Evolutionary conservation across 1,140 invertebrate genomes (phyloP), one percentile per base, ranked within the genome.

Genomic region (Bombus cullumanus): DNA sequence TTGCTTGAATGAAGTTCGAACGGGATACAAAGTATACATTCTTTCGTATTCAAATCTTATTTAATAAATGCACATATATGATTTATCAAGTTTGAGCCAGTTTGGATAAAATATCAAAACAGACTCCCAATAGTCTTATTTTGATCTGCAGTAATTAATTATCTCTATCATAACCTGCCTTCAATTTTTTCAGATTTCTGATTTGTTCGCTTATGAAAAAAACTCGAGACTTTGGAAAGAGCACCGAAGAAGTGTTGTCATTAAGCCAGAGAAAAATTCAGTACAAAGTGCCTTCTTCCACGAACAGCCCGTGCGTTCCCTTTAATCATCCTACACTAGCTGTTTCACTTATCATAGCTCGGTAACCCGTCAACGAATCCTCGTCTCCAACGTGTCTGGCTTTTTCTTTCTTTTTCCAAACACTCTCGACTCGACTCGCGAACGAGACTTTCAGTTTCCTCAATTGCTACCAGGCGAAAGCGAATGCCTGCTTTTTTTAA

Each of bases 401-500:
- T 8, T 28, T 15, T 43, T 13, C 2, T 18, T 18, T 13, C 8
- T 15, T 41, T 9, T n/a, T n/a, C 13, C 39, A 72, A n/a, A 43
- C 34, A 72, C 25, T 37, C 37, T 28, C 68, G 0, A 39, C 68
- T 39, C 37, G 25, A 39, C 34, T 37, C 68, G 15, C 68, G 68
- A 39, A 15, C 66, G 66, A 37, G 66, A 68, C 69, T 43, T 72
- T 72, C 39, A 41, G 69, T 72, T 72, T 72, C 39, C 41, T 72
- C 39, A 72, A 72, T 72, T 43, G n/a, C 69, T 15, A 28, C 39
- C 39, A 12, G 28, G 69, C 69, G 39, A 72, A n/a, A 72, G 69
- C 69, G 28, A 72, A 72, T 9, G 69, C 13, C 5, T n/a, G 69
- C 68, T 71, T 39, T 72, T 72, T 41, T 66, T 15, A 66, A n/a